A percentile compares a stretch with the other conserved stretches of the same genome.
Evolutionary conservation across 2,113 vertebrate genomes (phyloP).

Genomic region (Danio rerio): DNA sequence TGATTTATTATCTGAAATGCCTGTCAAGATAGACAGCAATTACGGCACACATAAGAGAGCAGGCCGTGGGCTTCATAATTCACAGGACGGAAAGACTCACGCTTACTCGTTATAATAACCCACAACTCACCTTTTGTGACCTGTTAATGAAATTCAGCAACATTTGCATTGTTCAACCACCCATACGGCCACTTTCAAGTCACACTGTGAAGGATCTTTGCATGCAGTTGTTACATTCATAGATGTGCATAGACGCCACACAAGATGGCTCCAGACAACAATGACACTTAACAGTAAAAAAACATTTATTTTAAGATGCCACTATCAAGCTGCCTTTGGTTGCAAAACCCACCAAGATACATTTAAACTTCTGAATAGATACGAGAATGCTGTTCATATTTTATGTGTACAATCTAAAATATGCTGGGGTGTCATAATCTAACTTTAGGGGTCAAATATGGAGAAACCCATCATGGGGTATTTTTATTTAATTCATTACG

Average conservation of each 20-base stretch:
- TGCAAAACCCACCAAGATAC: no score
- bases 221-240: background rate
- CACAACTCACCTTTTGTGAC: background rate
- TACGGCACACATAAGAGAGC: background rate
- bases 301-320: no score
- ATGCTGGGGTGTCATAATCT: no score
- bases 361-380: no score
- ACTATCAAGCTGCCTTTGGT: no score
- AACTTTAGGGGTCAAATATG: no score
- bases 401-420: no score
- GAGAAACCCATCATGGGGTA: no score
- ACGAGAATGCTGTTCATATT: no score
- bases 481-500: no score
- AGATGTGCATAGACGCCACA: background rate
- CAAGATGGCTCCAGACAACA: no score
- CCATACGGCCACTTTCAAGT: background rate
- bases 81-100: background rate
- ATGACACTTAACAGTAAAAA: no score
- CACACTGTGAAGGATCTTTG: background rate
- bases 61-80: background rate
- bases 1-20: slow-evolving; percentile 25
- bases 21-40: slow-evolving; percentile 13
- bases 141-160: background rate
- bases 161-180: background rate
- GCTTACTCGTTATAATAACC: background rate